Base-by-base conservation (phyloP, 2,888 invertebrate genomes). In the Hermodice carunculata region DNA sequence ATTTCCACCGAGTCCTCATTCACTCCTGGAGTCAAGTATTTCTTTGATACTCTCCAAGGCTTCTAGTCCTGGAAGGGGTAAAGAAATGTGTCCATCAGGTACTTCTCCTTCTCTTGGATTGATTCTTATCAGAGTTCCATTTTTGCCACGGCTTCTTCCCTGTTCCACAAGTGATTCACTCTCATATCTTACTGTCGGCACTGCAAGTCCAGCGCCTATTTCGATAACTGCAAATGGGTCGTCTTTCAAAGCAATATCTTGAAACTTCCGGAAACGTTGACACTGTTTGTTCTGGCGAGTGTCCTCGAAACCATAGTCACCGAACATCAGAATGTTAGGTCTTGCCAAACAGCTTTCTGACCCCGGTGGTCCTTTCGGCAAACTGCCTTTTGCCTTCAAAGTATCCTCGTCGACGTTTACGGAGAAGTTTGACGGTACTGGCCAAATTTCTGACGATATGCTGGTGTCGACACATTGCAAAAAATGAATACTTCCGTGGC, bases 251-350 rank as follows among this genome's bases (percentile, higher is more conserved):
- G 49, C 22, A 6, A 17, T 26, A 32, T 19, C 37, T 22, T 24
- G 34, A 49, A 62, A 62, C 19, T 17, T 29, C 5, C 22, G 17
- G 32, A 59, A 69, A 19, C 49, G 17, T 29, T 5, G 22, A 28
- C 37, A 31, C 48, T 62, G 59, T 17, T 32, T 40, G 22, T 32
- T 34, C 43, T 43, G 52, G 17, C 68, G n/a, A 22, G 44, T 17
- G 14, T 24, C 42, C 8, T 66, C 29, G 61, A 53, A 69, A 11
- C 29, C n/a, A 53, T 58, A 64, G 31, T 72, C 72, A 14, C 62
- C 61, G 42, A 72, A 72, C 66, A 72, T 68, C 0, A 61, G 29
- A 24, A 70, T 68, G 51, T 72, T 72, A 8, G 72, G 72, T 34
- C 70, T 6, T 5, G 70, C 66, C n/a, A 58, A 46, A 28, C 26